A percentile compares a stretch with the other conserved stretches of the same genome.
Conservation (phyloP, 2,113 vertebrate species). For the Solenodon paradoxus region DNA sequence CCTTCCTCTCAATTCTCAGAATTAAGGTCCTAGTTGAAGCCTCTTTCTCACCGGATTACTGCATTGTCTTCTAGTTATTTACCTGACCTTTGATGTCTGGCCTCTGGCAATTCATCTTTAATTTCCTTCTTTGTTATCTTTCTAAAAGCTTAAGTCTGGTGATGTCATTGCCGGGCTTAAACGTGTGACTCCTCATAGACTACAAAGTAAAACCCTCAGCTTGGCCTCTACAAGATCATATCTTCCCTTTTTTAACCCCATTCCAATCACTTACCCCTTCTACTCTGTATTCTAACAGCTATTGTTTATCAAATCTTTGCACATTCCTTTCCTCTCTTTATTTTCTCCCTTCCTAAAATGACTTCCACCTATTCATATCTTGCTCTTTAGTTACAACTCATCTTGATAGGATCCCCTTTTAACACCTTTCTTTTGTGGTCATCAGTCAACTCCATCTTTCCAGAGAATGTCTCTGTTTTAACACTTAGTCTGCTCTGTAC, state of each 20-base stretch:
- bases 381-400: background rate
- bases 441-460: background rate
- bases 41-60: background rate
- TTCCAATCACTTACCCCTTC: background rate
- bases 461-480: background rate
- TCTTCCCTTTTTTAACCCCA: background rate
- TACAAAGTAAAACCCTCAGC: background rate
- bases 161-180: background rate
- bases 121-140: background rate
- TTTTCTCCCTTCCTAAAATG: background rate
- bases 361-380: background rate
- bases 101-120: background rate
- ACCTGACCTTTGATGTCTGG: slow-evolving; percentile 21
- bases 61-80: slow-evolving; percentile 15
- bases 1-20: background rate
- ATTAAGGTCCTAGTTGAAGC: background rate
- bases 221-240: background rate
- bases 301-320: background rate
- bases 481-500: background rate
- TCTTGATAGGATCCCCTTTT: background rate
- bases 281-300: background rate
- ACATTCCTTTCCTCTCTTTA: background rate
- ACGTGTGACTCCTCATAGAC: background rate
- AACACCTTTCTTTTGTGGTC: background rate
- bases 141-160: background rate